Percentiles rank a stretch among this genome's conserved stretches.
phyloP scores from a whole-genome alignment of 2,888 invertebrate species.

The Sinelater perroti region DNA sequence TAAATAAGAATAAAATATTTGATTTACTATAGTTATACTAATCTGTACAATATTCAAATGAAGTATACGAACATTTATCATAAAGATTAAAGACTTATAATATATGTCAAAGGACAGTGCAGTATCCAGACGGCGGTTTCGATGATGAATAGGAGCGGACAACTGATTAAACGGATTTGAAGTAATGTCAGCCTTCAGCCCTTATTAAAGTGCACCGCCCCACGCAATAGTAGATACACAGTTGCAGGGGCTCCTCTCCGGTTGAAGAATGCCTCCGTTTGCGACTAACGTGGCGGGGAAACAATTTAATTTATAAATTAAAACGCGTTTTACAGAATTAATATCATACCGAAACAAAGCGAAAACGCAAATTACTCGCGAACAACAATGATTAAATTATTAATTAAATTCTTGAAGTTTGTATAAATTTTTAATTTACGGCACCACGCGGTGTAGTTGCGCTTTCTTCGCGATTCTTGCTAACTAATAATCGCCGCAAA shows the following conservation, averaged over 20 bases:
- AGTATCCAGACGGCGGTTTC: too few relatives aligned
- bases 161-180: too few relatives aligned
- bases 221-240: too few relatives aligned
- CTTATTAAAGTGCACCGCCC: too few relatives aligned
- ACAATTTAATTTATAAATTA: conserved; percentile 47
- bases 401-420: conserved; percentile 58
- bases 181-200: too few relatives aligned
- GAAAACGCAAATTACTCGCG: conserved; percentile 52
- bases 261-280: conserved; percentile 36
- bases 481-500: conserved; percentile 53
- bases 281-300: conserved; percentile 31
- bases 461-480: conserved; percentile 43
- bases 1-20: too few relatives aligned
- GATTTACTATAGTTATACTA: too few relatives aligned
- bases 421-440: conserved; percentile 56
- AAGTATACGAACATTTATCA: too few relatives aligned
- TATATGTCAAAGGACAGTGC: too few relatives aligned
- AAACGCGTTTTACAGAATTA: conserved; percentile 51
- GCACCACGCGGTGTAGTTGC: conserved; percentile 51
- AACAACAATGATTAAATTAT: conserved; percentile 58
- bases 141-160: too few relatives aligned
- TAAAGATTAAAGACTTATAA: too few relatives aligned
- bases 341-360: conserved; percentile 46
- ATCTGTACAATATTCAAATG: too few relatives aligned
- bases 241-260: conserved; percentile 15